Evolutionary conservation across 2,888 invertebrate genomes (phyloP).

Genomic region (Caenorhabditis sp.): DNA sequence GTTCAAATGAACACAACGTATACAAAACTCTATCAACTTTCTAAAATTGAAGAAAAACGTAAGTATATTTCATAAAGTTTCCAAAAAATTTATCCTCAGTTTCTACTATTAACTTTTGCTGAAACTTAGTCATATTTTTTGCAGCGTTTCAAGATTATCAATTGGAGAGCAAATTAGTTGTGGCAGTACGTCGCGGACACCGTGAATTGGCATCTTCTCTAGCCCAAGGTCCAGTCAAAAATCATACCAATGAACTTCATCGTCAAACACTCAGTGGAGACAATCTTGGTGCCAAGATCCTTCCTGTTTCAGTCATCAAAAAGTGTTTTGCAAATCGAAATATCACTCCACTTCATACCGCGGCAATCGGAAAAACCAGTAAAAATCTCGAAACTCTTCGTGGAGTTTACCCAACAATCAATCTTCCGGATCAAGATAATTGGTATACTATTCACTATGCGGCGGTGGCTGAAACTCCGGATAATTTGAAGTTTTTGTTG

Average conservation of each 20-base stretch:
- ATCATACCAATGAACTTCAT: conserved; percentile 72
- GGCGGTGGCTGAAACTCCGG: conserved; percentile 74
- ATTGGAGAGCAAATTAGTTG: conserved; percentile 29
- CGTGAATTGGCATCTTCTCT: conserved; percentile 39
- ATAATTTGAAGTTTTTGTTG: conserved; percentile 72
- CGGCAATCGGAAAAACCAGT: conserved; percentile 75
- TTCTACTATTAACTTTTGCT: too few species aligned
- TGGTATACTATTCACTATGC: conserved; percentile 75
- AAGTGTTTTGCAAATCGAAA: conserved; percentile 71
- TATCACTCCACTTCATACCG: conserved; percentile 75
- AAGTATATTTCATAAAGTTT: not conserved
- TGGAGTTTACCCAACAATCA: conserved; percentile 73
- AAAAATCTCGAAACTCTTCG: conserved; percentile 70
- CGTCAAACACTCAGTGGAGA: conserved; percentile 67
- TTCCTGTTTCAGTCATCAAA: conserved; percentile 72
- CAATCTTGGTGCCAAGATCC: conserved; percentile 67
- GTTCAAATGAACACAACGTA: conserved; percentile 27
- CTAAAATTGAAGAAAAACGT: conserved; percentile 27
- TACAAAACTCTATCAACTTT: conserved; percentile 20
- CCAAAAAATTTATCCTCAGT: too few species aligned
- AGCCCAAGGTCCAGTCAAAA: conserved; percentile 32
- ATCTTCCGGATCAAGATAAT: conserved; percentile 73
- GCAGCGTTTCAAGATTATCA: conserved; percentile 22
- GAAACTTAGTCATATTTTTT: conserved; percentile 1
- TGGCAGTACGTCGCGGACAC: conserved; percentile 37